Evolutionary conservation across 1,140 invertebrate genomes (phyloP).

Genomic region (Eurosta solidaginis): DNA sequence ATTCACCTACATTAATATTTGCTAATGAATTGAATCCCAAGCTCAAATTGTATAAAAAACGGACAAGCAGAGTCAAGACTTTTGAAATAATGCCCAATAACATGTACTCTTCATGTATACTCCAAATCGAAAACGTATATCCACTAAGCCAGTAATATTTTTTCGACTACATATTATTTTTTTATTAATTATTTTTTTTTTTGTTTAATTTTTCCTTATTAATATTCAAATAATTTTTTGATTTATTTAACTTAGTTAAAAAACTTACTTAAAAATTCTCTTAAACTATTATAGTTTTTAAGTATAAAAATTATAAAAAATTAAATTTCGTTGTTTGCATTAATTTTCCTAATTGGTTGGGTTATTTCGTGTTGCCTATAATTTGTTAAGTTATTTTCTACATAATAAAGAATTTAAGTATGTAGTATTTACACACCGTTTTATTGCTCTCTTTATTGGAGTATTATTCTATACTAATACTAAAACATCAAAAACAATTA

Average conservation of each 20-base stretch:
- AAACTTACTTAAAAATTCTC: not conserved
- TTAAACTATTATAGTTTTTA: not conserved
- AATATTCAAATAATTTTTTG: too few relatives aligned
- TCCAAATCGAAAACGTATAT: too few relatives aligned
- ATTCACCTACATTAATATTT: too few relatives aligned
- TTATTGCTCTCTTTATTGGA: not conserved
- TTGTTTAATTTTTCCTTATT: too few relatives aligned
- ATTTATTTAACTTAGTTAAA: not conserved
- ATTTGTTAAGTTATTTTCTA: not conserved
- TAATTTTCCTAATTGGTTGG: not conserved
- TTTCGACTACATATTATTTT: not conserved
- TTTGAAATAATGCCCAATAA: too few relatives aligned
- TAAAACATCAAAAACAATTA: too few relatives aligned
- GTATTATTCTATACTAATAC: not conserved
- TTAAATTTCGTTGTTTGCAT: conserved; percentile 29
- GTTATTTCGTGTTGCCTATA: not conserved
- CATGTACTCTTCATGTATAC: too few relatives aligned
- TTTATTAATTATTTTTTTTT: not conserved
- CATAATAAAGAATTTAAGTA: not conserved
- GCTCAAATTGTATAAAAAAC: too few relatives aligned
- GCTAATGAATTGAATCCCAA: too few relatives aligned
- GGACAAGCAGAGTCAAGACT: too few relatives aligned
- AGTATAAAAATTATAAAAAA: conserved; percentile 30
- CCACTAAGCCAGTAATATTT: too few relatives aligned
- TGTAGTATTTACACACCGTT: too few relatives aligned